Evolutionary conservation across 2,888 invertebrate genomes (phyloP).

Genomic region (Melanotus villosus): DNA sequence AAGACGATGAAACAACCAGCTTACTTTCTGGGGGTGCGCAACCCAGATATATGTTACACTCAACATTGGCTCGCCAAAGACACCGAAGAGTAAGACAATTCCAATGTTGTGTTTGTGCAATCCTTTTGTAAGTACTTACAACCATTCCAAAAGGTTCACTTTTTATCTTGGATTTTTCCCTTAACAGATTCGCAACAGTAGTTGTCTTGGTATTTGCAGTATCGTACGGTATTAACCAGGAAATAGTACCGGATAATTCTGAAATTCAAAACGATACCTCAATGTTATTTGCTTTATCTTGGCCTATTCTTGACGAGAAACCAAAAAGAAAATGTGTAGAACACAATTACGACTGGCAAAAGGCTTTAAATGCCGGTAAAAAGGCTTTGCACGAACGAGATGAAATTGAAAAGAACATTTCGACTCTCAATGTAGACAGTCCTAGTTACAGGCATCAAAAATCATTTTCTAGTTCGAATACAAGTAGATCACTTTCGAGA

Average conservation of each 20-base stretch:
- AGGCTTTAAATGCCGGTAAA: slow-evolving; percentile 73
- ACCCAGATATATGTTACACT: slow-evolving; percentile 72
- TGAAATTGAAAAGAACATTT: slow-evolving; percentile 70
- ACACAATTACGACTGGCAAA: slow-evolving; percentile 64
- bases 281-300: slow-evolving; percentile 31
- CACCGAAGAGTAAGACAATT: slow-evolving; percentile 72
- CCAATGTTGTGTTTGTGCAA: slow-evolving; percentile 80
- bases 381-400: slow-evolving; percentile 72
- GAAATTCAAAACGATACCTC: slow-evolving; percentile 38
- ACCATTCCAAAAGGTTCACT: not conserved
- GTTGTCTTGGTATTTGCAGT: slow-evolving; percentile 51
- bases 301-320: slow-evolving; percentile 51
- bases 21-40: slow-evolving; percentile 66
- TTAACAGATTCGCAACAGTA: slow-evolving; percentile 56
- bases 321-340: slow-evolving; percentile 22
- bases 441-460: slow-evolving; percentile 81
- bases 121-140: slow-evolving; percentile 76
- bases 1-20: slow-evolving; percentile 69
- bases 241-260: not conserved
- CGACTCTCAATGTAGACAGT: slow-evolving; percentile 71
- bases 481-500: slow-evolving; percentile 75
- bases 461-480: slow-evolving; percentile 75
- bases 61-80: slow-evolving; percentile 69
- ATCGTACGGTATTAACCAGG: slow-evolving; percentile 32
- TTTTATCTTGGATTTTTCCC: not conserved